Evolutionary conservation across 2,888 invertebrate species (phyloP).

Genomic region (Alentia gelatinosa): DNA sequence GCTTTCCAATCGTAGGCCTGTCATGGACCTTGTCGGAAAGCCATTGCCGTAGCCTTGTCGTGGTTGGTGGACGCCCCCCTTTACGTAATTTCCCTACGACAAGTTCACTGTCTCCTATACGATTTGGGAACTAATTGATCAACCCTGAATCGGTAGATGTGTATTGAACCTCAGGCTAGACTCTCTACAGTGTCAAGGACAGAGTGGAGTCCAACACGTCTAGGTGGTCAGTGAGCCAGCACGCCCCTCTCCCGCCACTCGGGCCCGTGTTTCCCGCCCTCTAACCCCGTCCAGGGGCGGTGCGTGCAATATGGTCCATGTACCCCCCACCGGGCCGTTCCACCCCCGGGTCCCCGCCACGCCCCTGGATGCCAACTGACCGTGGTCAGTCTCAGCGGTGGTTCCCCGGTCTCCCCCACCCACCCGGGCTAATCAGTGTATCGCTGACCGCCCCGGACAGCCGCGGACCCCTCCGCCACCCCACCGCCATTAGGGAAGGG

Average conservation of each 20-base stretch:
- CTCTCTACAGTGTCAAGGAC: too few species aligned
- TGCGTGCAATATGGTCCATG: slow-evolving; percentile 47
- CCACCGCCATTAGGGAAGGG: background rate
- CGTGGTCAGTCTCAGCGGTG: slow-evolving; percentile 34
- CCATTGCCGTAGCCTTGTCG: too few species aligned
- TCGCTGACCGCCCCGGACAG: slow-evolving; percentile 5
- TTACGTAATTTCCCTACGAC: too few species aligned
- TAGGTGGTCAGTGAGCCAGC: too few species aligned
- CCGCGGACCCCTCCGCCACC: background rate
- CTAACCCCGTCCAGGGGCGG: background rate
- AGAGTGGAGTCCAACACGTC: too few species aligned
- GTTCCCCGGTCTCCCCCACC: background rate
- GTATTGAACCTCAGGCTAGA: too few species aligned
- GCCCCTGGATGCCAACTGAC: slow-evolving; percentile 51
- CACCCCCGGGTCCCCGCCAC: slow-evolving; percentile 19
- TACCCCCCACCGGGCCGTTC: background rate
- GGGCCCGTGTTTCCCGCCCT: background rate
- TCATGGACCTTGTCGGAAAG: too few species aligned
- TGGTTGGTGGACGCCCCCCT: too few species aligned
- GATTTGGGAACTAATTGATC: too few species aligned
- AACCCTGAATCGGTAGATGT: too few species aligned
- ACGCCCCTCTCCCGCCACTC: background rate
- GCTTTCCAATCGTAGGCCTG: too few species aligned
- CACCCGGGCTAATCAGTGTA: slow-evolving; percentile 15
- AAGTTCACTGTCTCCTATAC: too few species aligned